Conservation (phyloP, 2,888 invertebrate species). For the Actias luna region DNA sequence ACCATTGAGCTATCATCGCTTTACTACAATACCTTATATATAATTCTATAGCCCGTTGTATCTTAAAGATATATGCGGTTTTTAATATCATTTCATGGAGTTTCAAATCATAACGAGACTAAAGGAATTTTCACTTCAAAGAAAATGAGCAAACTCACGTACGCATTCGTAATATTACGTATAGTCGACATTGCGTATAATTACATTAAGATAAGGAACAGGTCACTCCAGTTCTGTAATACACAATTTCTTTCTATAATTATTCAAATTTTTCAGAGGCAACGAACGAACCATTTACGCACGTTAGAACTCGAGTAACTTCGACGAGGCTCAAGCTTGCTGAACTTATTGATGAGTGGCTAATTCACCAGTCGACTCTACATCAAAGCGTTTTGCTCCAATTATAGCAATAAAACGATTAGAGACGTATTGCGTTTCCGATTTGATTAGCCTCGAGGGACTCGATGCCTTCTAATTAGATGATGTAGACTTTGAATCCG, state of each 20-base stretch:
- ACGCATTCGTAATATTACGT: no score
- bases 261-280: background rate
- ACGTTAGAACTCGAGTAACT: background rate
- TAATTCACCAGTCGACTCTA: background rate
- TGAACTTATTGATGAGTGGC: background rate
- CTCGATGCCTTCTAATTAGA: background rate
- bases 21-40: no score
- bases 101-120: no score
- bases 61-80: no score
- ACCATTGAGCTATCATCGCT: no score
- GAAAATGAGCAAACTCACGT: no score
- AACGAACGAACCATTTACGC: background rate
- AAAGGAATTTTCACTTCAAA: no score
- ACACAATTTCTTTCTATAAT: background rate
- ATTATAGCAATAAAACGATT: constrained; percentile 2
- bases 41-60: no score
- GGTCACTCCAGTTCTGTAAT: background rate
- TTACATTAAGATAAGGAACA: background rate
- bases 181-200: no score
- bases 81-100: no score
- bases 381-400: background rate
- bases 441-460: background rate
- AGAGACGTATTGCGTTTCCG: background rate
- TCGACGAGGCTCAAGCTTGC: background rate
- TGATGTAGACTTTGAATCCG: background rate